phyloP scores from a whole-genome alignment of 53 echinoderm and acorn worm species.

The Henricia sp. region DNA sequence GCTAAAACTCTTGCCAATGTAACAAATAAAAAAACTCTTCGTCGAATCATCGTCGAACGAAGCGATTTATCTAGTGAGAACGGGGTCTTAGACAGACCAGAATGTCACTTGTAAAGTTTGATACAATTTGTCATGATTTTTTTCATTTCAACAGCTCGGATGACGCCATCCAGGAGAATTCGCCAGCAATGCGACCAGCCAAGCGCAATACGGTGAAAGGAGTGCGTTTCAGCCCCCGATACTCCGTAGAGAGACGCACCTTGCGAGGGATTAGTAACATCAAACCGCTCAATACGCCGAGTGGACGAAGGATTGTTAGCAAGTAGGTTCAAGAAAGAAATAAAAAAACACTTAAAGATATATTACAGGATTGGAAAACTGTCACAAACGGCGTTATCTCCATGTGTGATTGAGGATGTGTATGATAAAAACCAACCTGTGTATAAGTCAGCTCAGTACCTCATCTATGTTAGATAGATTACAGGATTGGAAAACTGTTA shows the following conservation, averaged over 20 bases:
- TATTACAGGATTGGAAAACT: no score
- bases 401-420: no score
- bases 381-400: no score
- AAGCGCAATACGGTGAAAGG: neutral
- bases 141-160: neutral
- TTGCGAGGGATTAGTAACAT: constrained; percentile 1
- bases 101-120: neutral
- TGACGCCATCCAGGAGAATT: neutral
- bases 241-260: neutral
- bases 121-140: neutral
- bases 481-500: no score
- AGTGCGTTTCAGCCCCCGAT: constrained; percentile 21
- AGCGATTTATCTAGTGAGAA: no score
- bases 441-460: no score
- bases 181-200: neutral
- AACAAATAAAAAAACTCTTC: no score
- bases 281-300: constrained; percentile 49
- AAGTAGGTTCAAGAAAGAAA: constrained; percentile 24
- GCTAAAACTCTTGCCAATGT: no score
- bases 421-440: no score
- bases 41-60: no score
- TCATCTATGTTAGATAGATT: no score
- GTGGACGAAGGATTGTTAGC: constrained; percentile 54
- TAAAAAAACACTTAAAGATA: no score
- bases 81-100: neutral